phyloP scores from a whole-genome alignment of 2,888 invertebrate genomes.

The Halictus ligatus region DNA sequence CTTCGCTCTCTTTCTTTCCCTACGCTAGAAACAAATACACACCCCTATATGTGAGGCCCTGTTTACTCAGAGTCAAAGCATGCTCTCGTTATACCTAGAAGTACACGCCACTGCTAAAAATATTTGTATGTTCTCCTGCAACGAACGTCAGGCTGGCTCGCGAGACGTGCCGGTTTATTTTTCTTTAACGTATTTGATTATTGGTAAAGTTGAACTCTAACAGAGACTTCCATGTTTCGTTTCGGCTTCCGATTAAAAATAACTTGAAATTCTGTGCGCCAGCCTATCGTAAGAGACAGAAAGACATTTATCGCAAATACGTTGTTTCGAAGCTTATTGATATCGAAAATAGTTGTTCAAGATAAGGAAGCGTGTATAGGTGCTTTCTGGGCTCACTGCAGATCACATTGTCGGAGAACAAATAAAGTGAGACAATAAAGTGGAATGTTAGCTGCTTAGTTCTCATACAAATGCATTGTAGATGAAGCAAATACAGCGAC shows the following conservation, averaged over 20 bases:
- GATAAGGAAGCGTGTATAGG: not conserved
- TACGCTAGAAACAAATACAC: slow-evolving; percentile 40
- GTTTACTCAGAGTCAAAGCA: slow-evolving; percentile 35
- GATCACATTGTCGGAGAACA: slow-evolving; percentile 12
- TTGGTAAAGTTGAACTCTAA: not conserved
- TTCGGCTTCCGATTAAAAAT: not conserved
- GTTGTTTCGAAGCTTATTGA: not conserved
- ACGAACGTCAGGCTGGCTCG: not conserved
- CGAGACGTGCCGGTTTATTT: not conserved
- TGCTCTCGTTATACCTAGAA: slow-evolving; percentile 3
- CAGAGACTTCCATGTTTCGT: not conserved
- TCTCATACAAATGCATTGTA: slow-evolving; percentile 5
- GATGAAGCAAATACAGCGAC: slow-evolving; percentile 7
- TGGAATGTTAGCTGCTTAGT: slow-evolving; percentile 19
- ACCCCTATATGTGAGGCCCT: slow-evolving; percentile 1
- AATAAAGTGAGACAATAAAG: slow-evolving; percentile 47
- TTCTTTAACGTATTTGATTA: not conserved
- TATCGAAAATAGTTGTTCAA: slow-evolving; percentile 9
- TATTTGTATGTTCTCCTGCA: slow-evolving; percentile 9
- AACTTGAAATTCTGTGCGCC: not conserved
- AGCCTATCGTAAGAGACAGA: not conserved
- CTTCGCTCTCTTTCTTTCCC: slow-evolving; percentile 73
- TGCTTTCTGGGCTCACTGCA: slow-evolving; percentile 1
- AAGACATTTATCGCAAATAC: not conserved
- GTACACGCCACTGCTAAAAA: not conserved